Conservation (phyloP, 2,888 invertebrate species). For the Ptilodon capucinus region DNA sequence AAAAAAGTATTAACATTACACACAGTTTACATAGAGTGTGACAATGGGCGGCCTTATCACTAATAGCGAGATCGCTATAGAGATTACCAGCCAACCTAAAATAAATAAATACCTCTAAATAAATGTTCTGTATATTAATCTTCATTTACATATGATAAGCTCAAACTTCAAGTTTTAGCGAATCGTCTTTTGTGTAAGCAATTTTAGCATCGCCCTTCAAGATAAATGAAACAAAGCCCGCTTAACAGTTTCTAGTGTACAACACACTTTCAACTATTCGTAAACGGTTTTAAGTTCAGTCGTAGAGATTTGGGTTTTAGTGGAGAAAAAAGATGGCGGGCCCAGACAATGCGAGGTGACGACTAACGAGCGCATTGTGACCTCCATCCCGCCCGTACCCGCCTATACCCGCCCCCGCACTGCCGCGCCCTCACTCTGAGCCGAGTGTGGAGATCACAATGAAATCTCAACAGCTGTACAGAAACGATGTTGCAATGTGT, state of each 20-base stretch:
- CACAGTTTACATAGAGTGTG: too few species aligned
- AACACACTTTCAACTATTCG: not conserved
- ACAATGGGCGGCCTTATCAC: too few species aligned
- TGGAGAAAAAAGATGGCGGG: constrained; percentile 19
- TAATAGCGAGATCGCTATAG: too few species aligned
- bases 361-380: constrained; percentile 41
- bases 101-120: too few species aligned
- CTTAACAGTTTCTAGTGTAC: not conserved
- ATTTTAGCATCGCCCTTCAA: not conserved
- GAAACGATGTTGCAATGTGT: constrained; percentile 1
- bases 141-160: too few species aligned
- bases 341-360: constrained; percentile 31
- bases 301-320: constrained; percentile 14
- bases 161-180: not conserved
- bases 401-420: not conserved
- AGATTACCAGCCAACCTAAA: too few species aligned
- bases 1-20: too few species aligned
- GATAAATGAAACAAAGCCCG: not conserved
- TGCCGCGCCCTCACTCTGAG: constrained; percentile 5
- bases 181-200: not conserved
- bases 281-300: constrained; percentile 2
- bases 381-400: not conserved
- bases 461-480: constrained; percentile 19
- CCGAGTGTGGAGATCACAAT: constrained; percentile 28
- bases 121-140: too few species aligned